Conservation (phyloP, 2,113 vertebrate species). For the Podarcis cretensis region DNA sequence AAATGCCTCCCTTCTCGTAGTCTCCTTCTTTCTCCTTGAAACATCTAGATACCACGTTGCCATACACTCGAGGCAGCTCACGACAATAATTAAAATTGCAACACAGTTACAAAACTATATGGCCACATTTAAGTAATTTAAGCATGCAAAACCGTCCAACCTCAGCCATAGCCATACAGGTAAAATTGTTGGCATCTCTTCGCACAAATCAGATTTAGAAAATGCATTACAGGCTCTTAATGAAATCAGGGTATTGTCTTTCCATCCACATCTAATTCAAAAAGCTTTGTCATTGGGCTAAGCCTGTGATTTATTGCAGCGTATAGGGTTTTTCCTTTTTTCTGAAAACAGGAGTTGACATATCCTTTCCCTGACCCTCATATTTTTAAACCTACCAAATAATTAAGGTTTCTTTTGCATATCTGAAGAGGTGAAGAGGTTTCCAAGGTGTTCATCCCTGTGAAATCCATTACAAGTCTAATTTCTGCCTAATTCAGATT, state of each 20-base stretch:
- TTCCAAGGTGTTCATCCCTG: not conserved
- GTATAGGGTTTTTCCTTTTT: not conserved
- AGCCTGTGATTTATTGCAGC: constrained; percentile 9
- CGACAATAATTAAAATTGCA: not conserved
- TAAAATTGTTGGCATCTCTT: not conserved
- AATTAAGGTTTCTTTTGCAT: not conserved
- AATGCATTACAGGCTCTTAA: not conserved
- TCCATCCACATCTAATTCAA: not conserved
- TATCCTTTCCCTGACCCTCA: not conserved
- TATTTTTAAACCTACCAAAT: not conserved
- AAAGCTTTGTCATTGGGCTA: not conserved
- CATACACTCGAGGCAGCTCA: not conserved
- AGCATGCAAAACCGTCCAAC: not conserved
- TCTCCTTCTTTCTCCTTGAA: not conserved
- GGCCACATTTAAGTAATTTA: not conserved
- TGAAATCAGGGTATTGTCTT: constrained; percentile 10
- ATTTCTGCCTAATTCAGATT: not conserved
- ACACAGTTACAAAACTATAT: not conserved
- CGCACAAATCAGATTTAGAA: constrained; percentile 6
- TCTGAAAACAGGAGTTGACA: not conserved
- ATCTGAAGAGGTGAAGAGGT: not conserved
- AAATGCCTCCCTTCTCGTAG: constrained; percentile 20
- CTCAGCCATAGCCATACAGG: not conserved
- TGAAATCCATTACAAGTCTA: not conserved
- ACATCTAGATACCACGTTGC: not conserved